Evolutionary conservation across 2,888 invertebrate species (phyloP), one percentile per base, ranked within the genome.

Genomic region (Petrolisthes cinctipes): DNA sequence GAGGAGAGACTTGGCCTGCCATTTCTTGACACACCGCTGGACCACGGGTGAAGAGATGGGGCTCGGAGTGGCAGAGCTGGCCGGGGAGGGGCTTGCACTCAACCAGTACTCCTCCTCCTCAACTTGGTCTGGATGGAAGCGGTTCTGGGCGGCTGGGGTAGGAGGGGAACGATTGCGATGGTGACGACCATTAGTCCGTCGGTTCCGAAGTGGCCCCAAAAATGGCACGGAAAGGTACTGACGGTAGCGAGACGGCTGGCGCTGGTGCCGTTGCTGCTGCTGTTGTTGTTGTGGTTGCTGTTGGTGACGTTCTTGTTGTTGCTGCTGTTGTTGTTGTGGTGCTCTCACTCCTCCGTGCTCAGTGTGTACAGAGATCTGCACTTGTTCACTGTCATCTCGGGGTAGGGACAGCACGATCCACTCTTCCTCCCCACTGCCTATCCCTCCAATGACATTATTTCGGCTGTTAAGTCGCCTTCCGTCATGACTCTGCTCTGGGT

Each of bases 71-170:
- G 20, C 37, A 51, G 84, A 84, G 51, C 7, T 78, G 51, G 11
- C 17, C 20, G 84, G 81, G 4, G 80, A 78, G 11, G 87, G 84
- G n/a, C 76, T 81, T 37, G 87, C 81, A 75, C 75, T 88, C 54
- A 88, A 75, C 80, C 80, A 84, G 9, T 76, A 81, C 51, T 84
- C 87, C 61, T 83, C 87, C 51, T 68, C 51, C 11, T 86, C 86
- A 23, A 83, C 87, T 81, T 86, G 76, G 23, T 66, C 82, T 20
- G 87, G 87, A 56, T 88, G 87, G 78, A 81, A 20, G 14, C 87
- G 87, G 51, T 88, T 84, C 9, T 83, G 87, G 71, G 56, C 75
- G 37, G 87, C 80, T 9, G 57, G 85, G 5, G 85, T 56, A 4
- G 80, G 56, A 5, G 9, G 73, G 37, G 53, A n/a, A 51, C 17